These are phyloP conservation scores for Cotesia vestalis DNA, from an alignment of 1,140 invertebrate species.

Conservation along the genomic window DNA sequence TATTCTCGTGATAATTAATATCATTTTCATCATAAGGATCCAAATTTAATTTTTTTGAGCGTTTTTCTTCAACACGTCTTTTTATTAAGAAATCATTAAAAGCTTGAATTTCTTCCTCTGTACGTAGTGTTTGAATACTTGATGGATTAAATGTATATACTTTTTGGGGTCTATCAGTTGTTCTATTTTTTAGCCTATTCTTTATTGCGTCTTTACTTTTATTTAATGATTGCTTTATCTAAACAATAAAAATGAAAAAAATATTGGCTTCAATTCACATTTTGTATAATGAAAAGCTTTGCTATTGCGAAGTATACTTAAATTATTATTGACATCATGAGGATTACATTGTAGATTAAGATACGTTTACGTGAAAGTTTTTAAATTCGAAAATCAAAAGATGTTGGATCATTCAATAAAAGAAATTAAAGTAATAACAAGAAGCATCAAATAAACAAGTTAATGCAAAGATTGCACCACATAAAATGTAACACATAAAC, in stretches of 20 bases:
- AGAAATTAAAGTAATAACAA: too few species aligned
- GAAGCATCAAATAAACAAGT: too few species aligned
- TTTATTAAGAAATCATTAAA: slow-evolving; percentile 46
- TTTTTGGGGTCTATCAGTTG: not conserved
- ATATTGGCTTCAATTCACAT: not conserved
- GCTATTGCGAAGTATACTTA: not conserved
- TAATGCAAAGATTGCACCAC: too few species aligned
- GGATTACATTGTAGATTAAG: too few species aligned
- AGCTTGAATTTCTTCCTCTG: slow-evolving; percentile 34
- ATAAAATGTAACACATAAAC: too few species aligned
- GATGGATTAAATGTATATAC: slow-evolving; percentile 1
- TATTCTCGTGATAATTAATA: too few species aligned
- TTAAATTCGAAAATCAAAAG: too few species aligned
- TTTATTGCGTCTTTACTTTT: slow-evolving; percentile 31
- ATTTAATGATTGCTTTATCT: slow-evolving; percentile 46
- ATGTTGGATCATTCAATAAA: too few species aligned
- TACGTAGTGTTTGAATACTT: slow-evolving; percentile 28
- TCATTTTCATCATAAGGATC: not conserved
- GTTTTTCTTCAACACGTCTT: slow-evolving; percentile 36
- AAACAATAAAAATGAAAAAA: slow-evolving; percentile 15
- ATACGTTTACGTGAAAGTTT: too few species aligned
- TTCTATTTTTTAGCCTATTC: slow-evolving; percentile 12
- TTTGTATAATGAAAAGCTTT: not conserved
- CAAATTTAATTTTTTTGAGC: not conserved
- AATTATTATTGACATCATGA: not conserved